Evolutionary conservation across 2,888 invertebrate species (phyloP), one percentile per base, ranked within the genome.

Genomic region (Pogonocherus hispidulus): DNA sequence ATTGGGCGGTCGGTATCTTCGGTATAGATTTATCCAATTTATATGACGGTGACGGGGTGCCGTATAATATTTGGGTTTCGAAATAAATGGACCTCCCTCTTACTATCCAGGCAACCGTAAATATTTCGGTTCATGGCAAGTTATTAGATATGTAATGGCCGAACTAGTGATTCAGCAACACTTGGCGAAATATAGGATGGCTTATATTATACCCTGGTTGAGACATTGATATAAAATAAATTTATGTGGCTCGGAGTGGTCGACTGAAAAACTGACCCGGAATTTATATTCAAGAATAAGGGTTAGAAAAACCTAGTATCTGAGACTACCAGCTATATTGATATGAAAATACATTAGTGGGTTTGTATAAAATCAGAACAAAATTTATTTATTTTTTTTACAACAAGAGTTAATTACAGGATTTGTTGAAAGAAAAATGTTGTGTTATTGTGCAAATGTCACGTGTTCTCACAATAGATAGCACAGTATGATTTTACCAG

Each of bases 1-100:
- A 52, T 52, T 22, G 16, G 52, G n/a, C 27, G 52, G 27, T 52
- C 23, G 52, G 27, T 14, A 52, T 52, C 23, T 52, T 27, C 23
- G 14, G 14, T 4, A 2, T n/a, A 27, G 54, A 54, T 54, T 54
- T 54, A 35, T 32, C 14, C 35, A 37, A 54, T 54, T 54, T 32
- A 37, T 54, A 35, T 54, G 35, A 37, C 11, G 18, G 16, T 19
- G 35, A 18, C 32, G 19, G 2, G 18, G 37, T 35, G 11, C 18
- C n/a, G 20, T 9, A 37, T 32, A 18, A 32, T 8, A 11, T 37
- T 19, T 18, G 19, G 37, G 14, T 37, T 19, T 27, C 9, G 14
- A 16, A 8, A 23, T 8, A 16, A 52, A 27, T 27, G 52, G 52
- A 19, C 37, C 32, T 16, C 35, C 23, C 23, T 32, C 54, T 9